Base-by-base conservation (phyloP, 2,113 vertebrate species). In the Channa argus region DNA sequence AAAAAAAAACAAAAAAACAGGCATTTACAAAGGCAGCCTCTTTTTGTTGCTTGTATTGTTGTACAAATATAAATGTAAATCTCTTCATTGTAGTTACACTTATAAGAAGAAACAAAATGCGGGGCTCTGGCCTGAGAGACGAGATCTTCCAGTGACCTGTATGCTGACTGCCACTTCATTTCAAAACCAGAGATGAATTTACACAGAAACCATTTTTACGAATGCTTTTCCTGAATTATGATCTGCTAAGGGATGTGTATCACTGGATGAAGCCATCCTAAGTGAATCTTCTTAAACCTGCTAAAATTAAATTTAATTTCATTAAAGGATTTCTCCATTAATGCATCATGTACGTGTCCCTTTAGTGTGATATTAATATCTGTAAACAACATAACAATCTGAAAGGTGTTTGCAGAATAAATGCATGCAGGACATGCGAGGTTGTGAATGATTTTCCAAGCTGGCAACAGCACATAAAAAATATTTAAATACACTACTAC, bases 21-120 rank as follows among this genome's bases (percentile, higher is more conserved):
- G 89, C 84, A 88, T 88, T 88, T 88, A 89, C 65, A 92, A 94
- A 93, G 87, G 91, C 88, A 89, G 87, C 87, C 66, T 87, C 75
- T 81, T 74, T 66, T 84, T 74, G 41, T 73, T 75, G 67, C 68
- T 87, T 71, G 41, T 64, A 83, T 58, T 82, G 63, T 79, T 62
- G 49, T 54, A 66, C 54, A 60, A 46, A 33, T 92, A 93, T 63
- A 94, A 94, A 94, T 94, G 93, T 93, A 94, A 88, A 92, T 92
- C 85, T 94, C 71, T 90, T 72, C 78, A 82, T 91, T 89, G 90
- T 85, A 82, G 88, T 24, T 24, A 24, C 24, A 24, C 69, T 62
- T 75, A 67, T 77, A 54, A 85, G 45, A 66, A 62, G 52, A 59
- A 65, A 58, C 55, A 71, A 44, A 63, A 59, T 13, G 24, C 69